Evolutionary conservation across 2,797 vertebrate species (phyloP), one percentile per base, ranked within the genome.

Genomic region (Triplophysa yarkandensis): DNA sequence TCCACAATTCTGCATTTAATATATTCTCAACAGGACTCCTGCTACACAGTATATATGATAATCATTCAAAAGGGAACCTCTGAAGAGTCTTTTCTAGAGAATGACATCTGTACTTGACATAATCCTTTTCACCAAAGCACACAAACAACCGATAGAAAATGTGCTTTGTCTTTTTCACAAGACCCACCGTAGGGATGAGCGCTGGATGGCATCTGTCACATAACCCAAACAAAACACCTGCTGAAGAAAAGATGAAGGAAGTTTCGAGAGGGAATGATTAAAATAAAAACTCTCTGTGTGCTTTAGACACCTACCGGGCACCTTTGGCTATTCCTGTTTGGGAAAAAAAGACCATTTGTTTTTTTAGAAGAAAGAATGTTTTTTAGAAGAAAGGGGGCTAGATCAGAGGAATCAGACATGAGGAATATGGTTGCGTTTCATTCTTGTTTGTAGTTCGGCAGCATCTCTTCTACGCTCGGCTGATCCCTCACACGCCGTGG

Each of bases 171-270:
- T 77, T 30, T 6, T 71, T 77, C 69, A 71, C n/a, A 21, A 39
- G 63, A 25, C 30, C 62, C 69, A 71, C 68, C 63, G 25, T 60
- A 60, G 68, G 62, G 70, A 77, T 55, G 39, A 66, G 52, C 76
- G 52, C 52, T 67, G 62, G 36, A 60, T 68, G 67, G 43, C 68
- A 67, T 77, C 68, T 16, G 52, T 71, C 76, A 72, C 68, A 23
- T 72, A 58, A 50, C 62, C 68, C 50, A 66, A 72, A 71, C 64
- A 77, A 77, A 77, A 52, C 68, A 77, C 76, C 43, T 67, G 62
- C 61, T 67, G 54, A 71, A 48, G 54, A 30, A 64, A 21, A 68
- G 28, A 52, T 27, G n/a, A 46, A 46, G 44, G n/a, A 68, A 54
- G 21, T 44, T 1, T 21, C 41, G 48, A 57, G 39, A 39, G 39